A percentile compares a stretch with the other conserved stretches of the same genome.
Conservation (phyloP, 2,113 vertebrate species). For the Cynoglossus semilaevis region DNA sequence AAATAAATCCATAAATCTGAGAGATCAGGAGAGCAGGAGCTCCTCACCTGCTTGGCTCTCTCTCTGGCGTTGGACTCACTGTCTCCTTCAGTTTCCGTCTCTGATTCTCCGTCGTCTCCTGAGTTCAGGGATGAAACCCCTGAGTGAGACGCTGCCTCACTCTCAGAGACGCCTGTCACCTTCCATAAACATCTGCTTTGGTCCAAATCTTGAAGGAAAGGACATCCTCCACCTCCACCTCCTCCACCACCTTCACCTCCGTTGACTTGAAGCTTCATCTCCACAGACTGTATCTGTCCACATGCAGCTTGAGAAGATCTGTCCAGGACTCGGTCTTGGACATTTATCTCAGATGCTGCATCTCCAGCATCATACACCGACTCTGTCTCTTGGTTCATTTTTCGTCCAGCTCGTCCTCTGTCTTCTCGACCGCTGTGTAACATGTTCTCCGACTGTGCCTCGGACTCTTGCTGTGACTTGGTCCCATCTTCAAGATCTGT, state of each 20-base stretch:
- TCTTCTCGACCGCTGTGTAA: constrained; percentile 3
- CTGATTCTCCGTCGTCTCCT: constrained; percentile 85
- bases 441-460: constrained; percentile 3
- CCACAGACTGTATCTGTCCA: constrained; percentile 67
- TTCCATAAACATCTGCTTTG: constrained; percentile 50
- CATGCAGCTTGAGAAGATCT: constrained; percentile 28
- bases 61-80: constrained; percentile 86
- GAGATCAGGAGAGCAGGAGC: background rate
- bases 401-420: constrained; percentile 35
- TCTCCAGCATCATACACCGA: constrained; percentile 75
- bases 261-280: constrained; percentile 71
- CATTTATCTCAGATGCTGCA: constrained; percentile 2
- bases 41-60: constrained; percentile 87
- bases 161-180: constrained; percentile 67
- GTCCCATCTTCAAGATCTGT: constrained; percentile 15
- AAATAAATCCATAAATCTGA: too few relatives aligned
- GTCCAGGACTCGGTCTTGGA: constrained; percentile 3
- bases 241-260: constrained; percentile 46
- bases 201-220: constrained; percentile 81
- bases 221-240: constrained; percentile 74
- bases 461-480: constrained; percentile 29
- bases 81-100: constrained; percentile 89
- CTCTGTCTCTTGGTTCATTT: constrained; percentile 79
- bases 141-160: constrained; percentile 70
- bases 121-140: constrained; percentile 83